Conservation (phyloP, 2,113 vertebrate species). For the Ovis canadensis region DNA sequence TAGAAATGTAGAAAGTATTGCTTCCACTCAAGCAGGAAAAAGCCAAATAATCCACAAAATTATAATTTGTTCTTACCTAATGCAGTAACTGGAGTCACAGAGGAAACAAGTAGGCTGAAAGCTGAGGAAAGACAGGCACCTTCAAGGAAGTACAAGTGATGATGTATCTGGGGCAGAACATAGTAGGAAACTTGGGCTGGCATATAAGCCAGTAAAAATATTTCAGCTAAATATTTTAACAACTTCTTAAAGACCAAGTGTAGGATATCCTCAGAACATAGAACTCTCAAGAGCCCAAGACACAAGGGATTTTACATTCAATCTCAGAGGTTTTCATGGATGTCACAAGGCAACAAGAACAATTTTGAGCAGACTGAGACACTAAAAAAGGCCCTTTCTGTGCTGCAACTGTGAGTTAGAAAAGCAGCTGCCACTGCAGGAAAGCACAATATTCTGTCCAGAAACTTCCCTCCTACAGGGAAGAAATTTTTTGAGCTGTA, state of each 20-base stretch:
- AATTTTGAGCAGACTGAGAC: background rate
- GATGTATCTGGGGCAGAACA: background rate
- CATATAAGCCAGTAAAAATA: background rate
- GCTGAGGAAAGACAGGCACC: background rate
- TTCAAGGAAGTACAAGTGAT: background rate
- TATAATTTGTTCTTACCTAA: background rate
- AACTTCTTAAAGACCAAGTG: background rate
- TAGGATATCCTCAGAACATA: background rate
- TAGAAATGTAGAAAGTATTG: background rate
- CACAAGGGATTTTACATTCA: background rate
- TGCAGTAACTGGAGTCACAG: background rate
- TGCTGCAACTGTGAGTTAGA: background rate
- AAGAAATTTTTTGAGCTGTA: background rate
- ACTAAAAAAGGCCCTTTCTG: background rate
- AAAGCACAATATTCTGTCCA: background rate
- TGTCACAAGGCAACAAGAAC: background rate
- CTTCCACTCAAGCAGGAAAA: background rate
- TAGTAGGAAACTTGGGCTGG: background rate
- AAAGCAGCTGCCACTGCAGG: background rate
- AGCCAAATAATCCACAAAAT: background rate
- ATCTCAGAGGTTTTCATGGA: background rate
- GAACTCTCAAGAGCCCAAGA: background rate
- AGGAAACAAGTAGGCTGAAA: background rate
- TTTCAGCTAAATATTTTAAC: background rate
- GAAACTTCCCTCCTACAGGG: background rate